Evolutionary conservation across 23 tunicate genomes (phyloP).

Genomic region (Halocynthia roretzi): DNA sequence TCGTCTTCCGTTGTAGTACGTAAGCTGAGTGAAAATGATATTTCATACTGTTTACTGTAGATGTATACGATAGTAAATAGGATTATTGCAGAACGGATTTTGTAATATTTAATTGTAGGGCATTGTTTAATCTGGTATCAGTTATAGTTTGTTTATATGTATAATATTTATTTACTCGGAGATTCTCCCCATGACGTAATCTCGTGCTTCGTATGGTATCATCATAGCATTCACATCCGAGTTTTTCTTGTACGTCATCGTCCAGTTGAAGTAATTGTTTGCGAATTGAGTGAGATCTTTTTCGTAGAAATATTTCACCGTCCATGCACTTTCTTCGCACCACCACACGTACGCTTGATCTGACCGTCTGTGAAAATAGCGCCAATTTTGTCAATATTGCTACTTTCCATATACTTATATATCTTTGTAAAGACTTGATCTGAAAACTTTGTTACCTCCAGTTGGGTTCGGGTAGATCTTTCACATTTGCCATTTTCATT

Average conservation of each 20-base stretch:
- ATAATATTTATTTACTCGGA: not conserved
- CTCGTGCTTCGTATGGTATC: conserved; percentile 28
- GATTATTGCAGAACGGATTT: too few species aligned
- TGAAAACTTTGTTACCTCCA: conserved; percentile 2
- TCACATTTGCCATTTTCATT: conserved; percentile 23
- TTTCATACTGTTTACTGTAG: not conserved
- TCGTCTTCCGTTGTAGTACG: too few species aligned
- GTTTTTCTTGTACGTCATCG: conserved; percentile 42
- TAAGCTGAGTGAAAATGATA: too few species aligned
- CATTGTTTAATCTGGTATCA: too few species aligned
- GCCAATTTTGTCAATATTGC: not conserved
- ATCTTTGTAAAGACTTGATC: too few species aligned
- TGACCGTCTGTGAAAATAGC: conserved; percentile 9
- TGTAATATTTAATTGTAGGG: too few species aligned
- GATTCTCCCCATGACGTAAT: conserved; percentile 6
- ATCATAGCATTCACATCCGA: conserved; percentile 59
- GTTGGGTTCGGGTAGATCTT: conserved; percentile 22
- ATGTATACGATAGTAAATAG: not conserved
- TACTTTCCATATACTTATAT: not conserved
- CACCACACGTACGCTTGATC: conserved; percentile 55
- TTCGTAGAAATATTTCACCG: conserved; percentile 23
- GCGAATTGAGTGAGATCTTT: conserved; percentile 18
- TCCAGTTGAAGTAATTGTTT: conserved; percentile 45
- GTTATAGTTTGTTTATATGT: too few species aligned
- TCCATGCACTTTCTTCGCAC: conserved; percentile 58